A percentile compares a stretch with the other conserved stretches of the same genome.
These are phyloP conservation scores for Mellivora capensis DNA, from an alignment of 2,113 vertebrate species.

Conservation along the genomic window DNA sequence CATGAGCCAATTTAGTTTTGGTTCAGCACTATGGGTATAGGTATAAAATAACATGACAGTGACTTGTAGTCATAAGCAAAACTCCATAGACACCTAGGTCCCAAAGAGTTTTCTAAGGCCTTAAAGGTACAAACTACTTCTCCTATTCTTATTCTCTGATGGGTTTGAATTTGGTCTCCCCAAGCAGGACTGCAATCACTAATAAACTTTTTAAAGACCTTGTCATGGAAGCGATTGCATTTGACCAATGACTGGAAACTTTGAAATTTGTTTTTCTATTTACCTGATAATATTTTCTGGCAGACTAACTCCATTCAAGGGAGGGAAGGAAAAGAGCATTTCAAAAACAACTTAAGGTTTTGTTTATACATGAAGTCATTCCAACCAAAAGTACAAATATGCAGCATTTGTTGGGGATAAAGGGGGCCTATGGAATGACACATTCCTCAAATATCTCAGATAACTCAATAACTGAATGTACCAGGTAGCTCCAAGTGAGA, in stretches of 20 bases:
- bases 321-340: not conserved
- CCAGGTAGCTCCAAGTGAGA: not conserved
- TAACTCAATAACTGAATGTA: not conserved
- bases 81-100: not conserved
- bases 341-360: not conserved
- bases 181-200: not conserved
- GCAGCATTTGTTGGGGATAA: fast-evolving
- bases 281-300: not conserved
- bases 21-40: fast-evolving
- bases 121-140: not conserved
- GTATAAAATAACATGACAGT: not conserved
- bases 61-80: not conserved
- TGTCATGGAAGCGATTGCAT: not conserved
- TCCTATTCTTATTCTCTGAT: not conserved
- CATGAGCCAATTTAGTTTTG: not conserved
- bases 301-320: not conserved
- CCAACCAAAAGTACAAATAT: not conserved
- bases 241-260: not conserved
- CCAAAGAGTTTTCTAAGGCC: not conserved
- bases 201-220: not conserved
- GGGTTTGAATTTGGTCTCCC: not conserved
- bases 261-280: not conserved
- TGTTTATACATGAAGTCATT: not conserved
- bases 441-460: not conserved
- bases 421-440: fast-evolving